A percentile compares a stretch with the other conserved stretches of the same genome.
Conservation (phyloP, 2,888 invertebrate species). For the Ichneumoninae sp. region DNA sequence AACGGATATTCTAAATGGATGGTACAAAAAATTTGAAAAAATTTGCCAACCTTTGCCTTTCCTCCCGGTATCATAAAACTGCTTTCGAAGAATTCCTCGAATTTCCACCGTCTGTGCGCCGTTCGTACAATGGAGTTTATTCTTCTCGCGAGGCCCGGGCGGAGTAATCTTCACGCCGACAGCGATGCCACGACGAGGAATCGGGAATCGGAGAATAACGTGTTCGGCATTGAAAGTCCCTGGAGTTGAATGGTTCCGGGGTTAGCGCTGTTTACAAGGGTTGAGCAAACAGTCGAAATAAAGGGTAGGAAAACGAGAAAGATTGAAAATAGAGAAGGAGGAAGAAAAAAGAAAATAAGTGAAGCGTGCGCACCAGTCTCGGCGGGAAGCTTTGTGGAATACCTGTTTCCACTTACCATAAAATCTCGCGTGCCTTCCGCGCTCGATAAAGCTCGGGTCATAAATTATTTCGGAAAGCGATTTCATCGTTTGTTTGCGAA, state of each 20-base stretch:
- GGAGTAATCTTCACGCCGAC: neutral
- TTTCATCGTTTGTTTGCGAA: conserved; percentile 48
- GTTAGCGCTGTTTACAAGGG: conserved; percentile 32
- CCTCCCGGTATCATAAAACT: too few species aligned
- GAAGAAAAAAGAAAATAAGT: neutral
- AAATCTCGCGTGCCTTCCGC: conserved; percentile 45
- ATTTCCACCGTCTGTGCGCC: too few species aligned
- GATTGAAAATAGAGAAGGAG: neutral
- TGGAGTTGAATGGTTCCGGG: neutral
- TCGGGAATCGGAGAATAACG: neutral
- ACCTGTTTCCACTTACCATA: conserved; percentile 34
- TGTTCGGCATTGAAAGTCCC: neutral
- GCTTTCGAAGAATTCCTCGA: too few species aligned
- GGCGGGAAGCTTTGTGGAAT: conserved; percentile 18
- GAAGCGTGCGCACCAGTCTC: neutral
- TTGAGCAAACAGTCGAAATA: conserved; percentile 18
- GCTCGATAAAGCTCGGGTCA: conserved; percentile 38
- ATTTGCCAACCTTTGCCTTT: too few species aligned
- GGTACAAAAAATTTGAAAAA: too few species aligned
- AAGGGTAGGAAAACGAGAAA: conserved; percentile 17
- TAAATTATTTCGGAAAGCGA: conserved; percentile 43
- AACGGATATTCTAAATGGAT: too few species aligned
- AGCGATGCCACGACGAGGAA: neutral
- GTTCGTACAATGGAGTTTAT: too few species aligned
- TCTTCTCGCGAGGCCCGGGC: too few species aligned